Conservation (phyloP, 2,113 vertebrate genomes). For the cat (Felis catus) region F.catus_Fca126_mat1.0 CM031423.1:51241501-51242000, state of each 20-base stretch:
- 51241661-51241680: background rate
- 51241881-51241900: background rate
- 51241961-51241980: no score
- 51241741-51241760: no score
- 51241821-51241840: background rate
- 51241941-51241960: background rate
- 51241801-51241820: background rate
- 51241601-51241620: background rate
- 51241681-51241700: background rate
- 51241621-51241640: background rate
- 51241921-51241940: background rate
- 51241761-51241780: background rate
- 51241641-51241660: background rate
- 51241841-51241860: background rate
- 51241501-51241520: no score
- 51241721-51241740: no score
- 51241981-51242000: background rate
- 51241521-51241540: no score
- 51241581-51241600: background rate
- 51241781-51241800: background rate
- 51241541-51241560: no score
- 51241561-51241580: background rate
- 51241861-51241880: background rate
- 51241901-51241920: background rate
- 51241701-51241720: background rate